Base-by-base conservation (phyloP, 1,140 invertebrate species). In the Radopholus similis region DNA sequence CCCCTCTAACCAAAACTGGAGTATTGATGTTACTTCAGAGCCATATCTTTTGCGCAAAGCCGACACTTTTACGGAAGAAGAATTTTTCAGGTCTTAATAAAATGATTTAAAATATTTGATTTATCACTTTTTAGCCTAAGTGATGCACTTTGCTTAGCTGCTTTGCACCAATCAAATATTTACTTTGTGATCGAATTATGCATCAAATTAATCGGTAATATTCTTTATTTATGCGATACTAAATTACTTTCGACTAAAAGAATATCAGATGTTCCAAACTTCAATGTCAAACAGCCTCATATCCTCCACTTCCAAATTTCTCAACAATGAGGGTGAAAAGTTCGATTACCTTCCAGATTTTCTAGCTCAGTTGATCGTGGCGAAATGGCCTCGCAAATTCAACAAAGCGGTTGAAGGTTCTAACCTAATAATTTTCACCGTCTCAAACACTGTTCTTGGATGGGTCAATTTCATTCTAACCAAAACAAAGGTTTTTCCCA, bases 341-440 rank as follows among this genome's bases (percentile, higher is more conserved):
- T 64, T 18, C 11, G 23, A 30, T 6, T 63, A 51, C 30, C 26
- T 70, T 11, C 68, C 68, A 9, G 30, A 67, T 18, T 73, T 70
- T 47, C 34, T 70, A 18, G 69, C 68, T 4, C 65, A 70, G 49
- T 42, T 72, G 28, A 28, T 56, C 13, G 51, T 70, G 4, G 47
- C 34, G 11, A 72, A 54, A 70, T 70, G 68, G 68, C 68, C 67
- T 0, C 18, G 69, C 13, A 38, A 44, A 47, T 57, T 64, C 40
- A 59, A 72, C 32, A 70, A 28, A 37, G 69, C 64, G n/a, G 28
- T 70, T 5, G 69, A 70, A 53, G 53, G 28, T 71, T 70, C 66
- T 6, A 70, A 70, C 53, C 21, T 60, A 23, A 69, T 70, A 47
- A 34, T 70, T 11, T 70, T 42, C 44, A 53, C 51, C 21, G 54